Base-by-base conservation (phyloP, 2,888 invertebrate genomes). In the Phaedon cochleariae region DNA sequence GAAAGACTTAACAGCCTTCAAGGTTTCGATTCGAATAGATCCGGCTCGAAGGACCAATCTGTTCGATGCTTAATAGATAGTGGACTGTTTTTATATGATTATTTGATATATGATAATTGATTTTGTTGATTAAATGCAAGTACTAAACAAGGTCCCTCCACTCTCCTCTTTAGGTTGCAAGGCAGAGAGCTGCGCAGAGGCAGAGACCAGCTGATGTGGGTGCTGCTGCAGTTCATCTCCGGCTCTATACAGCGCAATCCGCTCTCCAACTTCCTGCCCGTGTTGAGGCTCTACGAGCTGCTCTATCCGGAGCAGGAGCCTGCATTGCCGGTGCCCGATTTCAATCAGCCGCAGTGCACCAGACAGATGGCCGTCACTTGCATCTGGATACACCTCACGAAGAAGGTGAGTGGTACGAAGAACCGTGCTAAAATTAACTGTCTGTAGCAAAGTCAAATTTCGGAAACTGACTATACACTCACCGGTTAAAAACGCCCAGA, bases 151-250 rank as follows among this genome's bases (percentile, higher is more conserved):
- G n/a, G n/a, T n/a, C n/a, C n/a, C n/a, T n/a, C n/a, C n/a, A n/a
- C n/a, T n/a, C 26, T 26, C 4, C 26, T 26, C 26, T 26, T 26
- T 64, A 95, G 82, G 29, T 63, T 74, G 34, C 68, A 76, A 68
- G 74, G 77, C 15, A 67, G 92, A 72, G 94, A 95, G 78, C 86
- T 96, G 80, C 88, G 92, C 66, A 94, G 95, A 82, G 97, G 97
- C 0, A 87, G 98, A 53, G 98, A 98, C 84, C 97, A 98, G 77
- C 85, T 99, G n/a, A 98, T 99, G 98, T 98, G 98, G 98, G 94
- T 97, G 18, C 85, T 98, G 17, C 85, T 99, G 48, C 98, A 99
- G 84, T 98, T 97, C 79, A 95, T 98, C 75, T 97, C 98, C 0
- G 97, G 97, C 54, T 96, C 96, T 79, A 97, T 97, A 77, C 96